Base-by-base conservation (phyloP, 2,797 vertebrate species). In the Oreortyx pictus region DNA sequence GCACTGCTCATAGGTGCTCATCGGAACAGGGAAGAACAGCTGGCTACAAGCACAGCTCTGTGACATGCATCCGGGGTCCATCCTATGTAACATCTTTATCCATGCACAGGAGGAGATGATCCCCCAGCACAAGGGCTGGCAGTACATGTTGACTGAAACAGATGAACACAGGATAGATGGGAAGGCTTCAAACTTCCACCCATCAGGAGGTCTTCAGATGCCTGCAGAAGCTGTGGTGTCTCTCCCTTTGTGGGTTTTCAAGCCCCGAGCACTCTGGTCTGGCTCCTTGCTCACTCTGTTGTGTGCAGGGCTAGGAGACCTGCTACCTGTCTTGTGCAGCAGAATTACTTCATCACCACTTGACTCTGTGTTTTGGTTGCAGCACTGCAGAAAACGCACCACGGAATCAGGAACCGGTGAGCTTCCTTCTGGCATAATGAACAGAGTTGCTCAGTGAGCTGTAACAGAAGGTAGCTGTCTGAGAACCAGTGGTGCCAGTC, bases 41-140 rank as follows among this genome's bases (percentile, higher is more conserved):
- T 65, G 50, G 41, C 25, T 6, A 25, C 46, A 35, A 0, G 0
- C 2, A 4, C 0, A 0, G 22, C 8, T 3, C 47, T 11, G 11
- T 22, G 23, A 29, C 14, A 8, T 31, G 6, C 1, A 1, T 31
- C 5, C 25, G 37, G 49, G 3, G 1, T 62, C 39, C 35, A 3
- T 33, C 18, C 46, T 15, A 4, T 25, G 49, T 66, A 27, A 17
- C 23, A 5, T 5, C 35, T 39, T 56, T 23, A 37, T 23, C 27
- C 46, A 7, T 25, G 47, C 2, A 8, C 1, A 6, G 29, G 47
- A 41, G 20, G 57, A 33, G 35, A 35, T 25, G 24, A 13, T 39
- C 5, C 1, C 14, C 9, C 22, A 18, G 2, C 7, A 41, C 20
- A 13, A 39, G 35, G 37, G 70, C 4, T 60, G 27, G 8, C 43